Evolutionary conservation across 2,113 vertebrate genomes (phyloP).

Genomic region (Stomatorhinus ivindoensis): DNA sequence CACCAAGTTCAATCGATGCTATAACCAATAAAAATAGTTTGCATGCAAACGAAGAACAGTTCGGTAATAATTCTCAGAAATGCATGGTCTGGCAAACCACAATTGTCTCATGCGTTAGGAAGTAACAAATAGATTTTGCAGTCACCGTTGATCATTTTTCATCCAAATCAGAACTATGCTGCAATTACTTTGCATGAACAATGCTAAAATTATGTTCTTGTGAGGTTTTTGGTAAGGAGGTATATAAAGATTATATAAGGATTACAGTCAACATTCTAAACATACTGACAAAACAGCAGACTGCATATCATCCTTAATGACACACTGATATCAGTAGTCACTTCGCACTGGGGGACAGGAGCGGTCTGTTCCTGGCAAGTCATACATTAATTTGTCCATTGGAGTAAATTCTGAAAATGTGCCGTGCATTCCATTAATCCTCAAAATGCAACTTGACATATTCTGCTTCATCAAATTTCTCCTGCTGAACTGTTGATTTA

Average conservation of each 20-base stretch:
- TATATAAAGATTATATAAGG: conserved; percentile 2
- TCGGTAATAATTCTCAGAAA: background rate
- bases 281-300: background rate
- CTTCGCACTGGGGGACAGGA: background rate
- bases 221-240: background rate
- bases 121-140: background rate
- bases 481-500: background rate
- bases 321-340: conserved; percentile 4
- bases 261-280: background rate
- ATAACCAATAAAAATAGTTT: background rate
- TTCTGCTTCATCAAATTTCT: background rate
- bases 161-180: background rate
- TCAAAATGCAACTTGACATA: background rate
- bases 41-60: conserved; percentile 46
- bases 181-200: background rate
- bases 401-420: background rate
- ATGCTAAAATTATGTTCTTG: background rate
- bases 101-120: conserved; percentile 11
- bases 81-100: background rate
- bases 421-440: background rate
- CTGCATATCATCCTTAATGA: background rate
- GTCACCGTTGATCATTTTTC: background rate
- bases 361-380: background rate
- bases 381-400: background rate
- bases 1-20: background rate